These are phyloP conservation scores for Harmothoe impar DNA, from an alignment of 2,888 invertebrate species.

Conservation along the genomic window DNA sequence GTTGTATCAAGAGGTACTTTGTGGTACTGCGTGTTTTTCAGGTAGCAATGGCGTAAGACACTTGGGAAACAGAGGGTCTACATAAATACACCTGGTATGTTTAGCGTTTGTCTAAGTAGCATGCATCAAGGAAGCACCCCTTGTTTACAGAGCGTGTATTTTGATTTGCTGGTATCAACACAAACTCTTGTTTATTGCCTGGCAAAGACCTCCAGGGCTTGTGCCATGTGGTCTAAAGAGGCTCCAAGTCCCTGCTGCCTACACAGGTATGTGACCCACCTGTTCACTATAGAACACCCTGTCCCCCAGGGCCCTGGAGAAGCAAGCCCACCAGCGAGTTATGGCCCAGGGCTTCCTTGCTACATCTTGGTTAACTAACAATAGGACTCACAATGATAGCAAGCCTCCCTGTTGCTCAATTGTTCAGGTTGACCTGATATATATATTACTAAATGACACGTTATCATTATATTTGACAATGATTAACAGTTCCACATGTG, in stretches of 20 bases:
- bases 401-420: too few species aligned
- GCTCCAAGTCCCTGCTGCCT: neutral
- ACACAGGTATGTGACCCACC: neutral
- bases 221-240: neutral
- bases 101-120: neutral
- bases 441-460: too few species aligned
- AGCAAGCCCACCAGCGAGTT: too few species aligned
- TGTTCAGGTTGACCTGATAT: too few species aligned
- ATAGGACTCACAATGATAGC: too few species aligned
- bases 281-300: neutral
- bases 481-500: too few species aligned
- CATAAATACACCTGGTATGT: neutral
- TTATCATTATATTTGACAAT: too few species aligned
- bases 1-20: neutral
- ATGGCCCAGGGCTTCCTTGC: neutral
- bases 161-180: neutral
- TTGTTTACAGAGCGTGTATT: neutral
- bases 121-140: neutral
- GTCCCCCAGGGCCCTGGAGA: neutral
- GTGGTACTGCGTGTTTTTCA: neutral
- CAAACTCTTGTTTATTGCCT: neutral
- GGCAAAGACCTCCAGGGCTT: neutral
- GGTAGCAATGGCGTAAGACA: neutral
- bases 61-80: neutral
- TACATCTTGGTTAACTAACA: neutral